phyloP scores from a whole-genome alignment of 1,140 invertebrate species.

The Anoplolepis gracilipes region DNA sequence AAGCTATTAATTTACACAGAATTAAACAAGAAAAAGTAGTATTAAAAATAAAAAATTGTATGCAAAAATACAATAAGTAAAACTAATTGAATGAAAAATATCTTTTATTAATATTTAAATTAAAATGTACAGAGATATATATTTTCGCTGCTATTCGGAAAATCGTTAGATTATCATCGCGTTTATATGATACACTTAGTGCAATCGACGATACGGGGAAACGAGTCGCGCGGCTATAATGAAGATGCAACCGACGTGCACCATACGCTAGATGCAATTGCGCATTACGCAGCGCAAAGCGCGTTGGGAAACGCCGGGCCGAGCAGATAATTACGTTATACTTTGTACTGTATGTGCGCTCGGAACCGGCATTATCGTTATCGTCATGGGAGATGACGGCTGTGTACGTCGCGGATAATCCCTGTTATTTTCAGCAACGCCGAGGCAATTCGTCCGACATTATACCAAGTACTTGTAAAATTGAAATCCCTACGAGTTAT shows the following conservation, averaged over 20 bases:
- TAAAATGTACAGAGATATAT: neutral
- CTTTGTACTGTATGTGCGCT: conserved; percentile 59
- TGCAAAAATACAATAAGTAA: neutral
- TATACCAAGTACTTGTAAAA: conserved; percentile 59
- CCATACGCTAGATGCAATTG: conserved; percentile 66
- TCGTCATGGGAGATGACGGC: conserved; percentile 69
- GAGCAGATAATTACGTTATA: conserved; percentile 73
- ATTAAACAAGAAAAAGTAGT: neutral
- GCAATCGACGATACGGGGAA: conserved; percentile 44
- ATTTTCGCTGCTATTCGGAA: neutral
- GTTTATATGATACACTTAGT: conserved; percentile 22
- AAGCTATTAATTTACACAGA: neutral
- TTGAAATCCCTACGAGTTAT: conserved; percentile 36
- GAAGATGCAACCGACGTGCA: conserved; percentile 63
- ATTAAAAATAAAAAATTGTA: too few species aligned
- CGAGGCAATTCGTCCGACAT: conserved; percentile 45
- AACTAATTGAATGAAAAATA: neutral
- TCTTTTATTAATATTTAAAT: neutral
- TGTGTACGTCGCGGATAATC: conserved; percentile 52
- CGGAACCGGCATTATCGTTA: conserved; percentile 68
- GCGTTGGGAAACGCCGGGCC: conserved; percentile 40
- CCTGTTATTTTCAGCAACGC: conserved; percentile 67
- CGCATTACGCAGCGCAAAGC: conserved; percentile 61
- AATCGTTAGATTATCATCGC: neutral
- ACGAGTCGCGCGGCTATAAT: conserved; percentile 46